These are phyloP conservation scores for Hydra vulgaris DNA, from an alignment of 30 jellyfish, hydroid and myxozoan genomes.

Conservation along the genomic window DNA sequence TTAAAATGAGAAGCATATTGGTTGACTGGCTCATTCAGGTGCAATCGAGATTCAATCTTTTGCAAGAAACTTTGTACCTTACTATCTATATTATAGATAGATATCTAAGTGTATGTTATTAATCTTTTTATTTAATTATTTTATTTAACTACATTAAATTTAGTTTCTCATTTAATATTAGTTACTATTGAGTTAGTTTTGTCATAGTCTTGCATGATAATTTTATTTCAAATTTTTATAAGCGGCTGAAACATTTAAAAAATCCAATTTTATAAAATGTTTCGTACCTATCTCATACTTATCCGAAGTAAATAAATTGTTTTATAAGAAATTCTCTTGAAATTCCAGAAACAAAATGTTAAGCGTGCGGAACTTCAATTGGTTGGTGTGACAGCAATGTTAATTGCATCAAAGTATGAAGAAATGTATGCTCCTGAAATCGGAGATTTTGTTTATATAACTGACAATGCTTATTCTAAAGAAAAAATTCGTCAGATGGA, in stretches of 20 bases:
- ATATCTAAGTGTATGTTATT: slow-evolving; percentile 51
- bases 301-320: no score
- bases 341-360: slow-evolving; percentile 44
- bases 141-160: no score
- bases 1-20: slow-evolving; percentile 81
- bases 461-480: slow-evolving; percentile 83
- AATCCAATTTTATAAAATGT: no score
- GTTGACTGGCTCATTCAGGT: slow-evolving; percentile 96
- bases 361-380: slow-evolving; percentile 75
- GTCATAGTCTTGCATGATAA: no score
- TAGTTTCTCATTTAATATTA: no score
- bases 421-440: slow-evolving; percentile 98
- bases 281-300: no score
- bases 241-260: no score
- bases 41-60: slow-evolving; percentile 67
- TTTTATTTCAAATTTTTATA: no score
- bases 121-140: background rate
- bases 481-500: slow-evolving; percentile 75
- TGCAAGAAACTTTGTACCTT: slow-evolving; percentile 87
- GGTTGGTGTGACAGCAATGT: slow-evolving; percentile 97
- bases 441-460: slow-evolving; percentile 91
- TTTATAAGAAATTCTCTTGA: background rate
- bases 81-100: slow-evolving; percentile 72
- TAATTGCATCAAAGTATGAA: slow-evolving; percentile 90
- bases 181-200: no score